These are phyloP conservation scores for Uropsilus gracilis DNA, from an alignment of 2,113 vertebrate species.

Conservation along the genomic window DNA sequence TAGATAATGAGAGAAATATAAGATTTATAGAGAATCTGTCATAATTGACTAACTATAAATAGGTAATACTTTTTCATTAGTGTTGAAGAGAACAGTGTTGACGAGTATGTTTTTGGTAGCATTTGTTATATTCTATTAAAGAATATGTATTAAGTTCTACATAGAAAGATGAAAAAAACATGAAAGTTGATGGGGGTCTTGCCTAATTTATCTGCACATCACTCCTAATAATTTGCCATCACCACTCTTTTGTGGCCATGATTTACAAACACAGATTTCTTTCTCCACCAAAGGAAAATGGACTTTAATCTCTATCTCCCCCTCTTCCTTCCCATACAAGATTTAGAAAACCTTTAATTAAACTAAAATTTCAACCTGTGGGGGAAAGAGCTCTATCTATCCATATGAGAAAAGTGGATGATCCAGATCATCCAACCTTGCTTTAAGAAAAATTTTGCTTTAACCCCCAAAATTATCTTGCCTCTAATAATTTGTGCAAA, in stretches of 20 bases:
- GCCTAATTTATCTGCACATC: neutral
- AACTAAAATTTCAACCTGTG: neutral
- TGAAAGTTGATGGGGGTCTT: neutral
- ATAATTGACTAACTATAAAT: neutral
- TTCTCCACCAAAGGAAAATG: neutral
- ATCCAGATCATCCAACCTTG: neutral
- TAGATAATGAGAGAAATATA: neutral
- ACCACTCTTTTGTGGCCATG: neutral
- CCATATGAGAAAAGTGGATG: neutral
- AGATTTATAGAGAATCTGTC: neutral
- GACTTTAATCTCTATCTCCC: neutral
- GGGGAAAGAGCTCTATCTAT: neutral
- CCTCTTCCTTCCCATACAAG: neutral
- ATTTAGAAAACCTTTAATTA: neutral
- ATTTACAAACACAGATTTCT: neutral
- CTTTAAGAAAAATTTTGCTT: neutral
- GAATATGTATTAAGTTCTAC: neutral
- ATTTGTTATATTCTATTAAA: neutral
- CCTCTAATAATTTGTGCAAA: neutral
- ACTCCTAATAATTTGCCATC: neutral
- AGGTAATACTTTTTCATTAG: neutral
- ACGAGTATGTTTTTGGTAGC: neutral
- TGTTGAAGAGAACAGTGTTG: neutral
- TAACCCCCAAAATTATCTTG: neutral
- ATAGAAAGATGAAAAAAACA: neutral